Evolutionary conservation across 2,888 invertebrate species (phyloP), one percentile per base, ranked within the genome.

Genomic region (Nebria brevicollis): DNA sequence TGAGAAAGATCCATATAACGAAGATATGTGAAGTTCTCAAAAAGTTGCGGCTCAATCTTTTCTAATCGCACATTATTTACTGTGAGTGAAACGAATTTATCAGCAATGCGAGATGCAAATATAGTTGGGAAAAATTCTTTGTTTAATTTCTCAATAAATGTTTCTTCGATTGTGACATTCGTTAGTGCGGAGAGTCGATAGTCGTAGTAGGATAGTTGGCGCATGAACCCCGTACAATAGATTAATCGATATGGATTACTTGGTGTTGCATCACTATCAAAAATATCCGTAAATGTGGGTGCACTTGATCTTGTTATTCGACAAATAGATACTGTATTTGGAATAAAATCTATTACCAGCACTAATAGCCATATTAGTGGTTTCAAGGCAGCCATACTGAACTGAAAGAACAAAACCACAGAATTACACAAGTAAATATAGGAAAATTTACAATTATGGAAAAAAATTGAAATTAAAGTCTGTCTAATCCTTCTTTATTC

Each of bases 171-270:
- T 41, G 81, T 81, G 25, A 81, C 72, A 15, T 81, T 81, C 11
- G 79, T 79, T 8, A 68, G 79, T 20, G 68, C 42, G 42, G 65
- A 68, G 66, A 68, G 70, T 8, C 70, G 43, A 65, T 75, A 70
- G 42, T 81, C 81, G 66, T 81, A 75, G 72, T 75, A 81, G 25
- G 81, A 72, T 11, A 81, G 72, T 72, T 81, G 81, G 4, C 81
- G 75, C 10, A 75, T 34, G 1, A 76, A 7, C 1, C 75, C 75
- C 15, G 70, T 75, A 20, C 81, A 81, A 70, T 75, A 43, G n/a
- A 81, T 81, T 13, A 66, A 65, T 10, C 79, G 42, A 6, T 74
- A 70, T 26, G 68, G 68, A 68, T 26, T 68, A 68, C 13, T 68
- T 70, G 70, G 1, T 7, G 54, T 54, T 54, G 54, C 54, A 15